Evolutionary conservation across 2,113 vertebrate genomes (phyloP).

Genomic region (Sclerurus mexicanus): DNA sequence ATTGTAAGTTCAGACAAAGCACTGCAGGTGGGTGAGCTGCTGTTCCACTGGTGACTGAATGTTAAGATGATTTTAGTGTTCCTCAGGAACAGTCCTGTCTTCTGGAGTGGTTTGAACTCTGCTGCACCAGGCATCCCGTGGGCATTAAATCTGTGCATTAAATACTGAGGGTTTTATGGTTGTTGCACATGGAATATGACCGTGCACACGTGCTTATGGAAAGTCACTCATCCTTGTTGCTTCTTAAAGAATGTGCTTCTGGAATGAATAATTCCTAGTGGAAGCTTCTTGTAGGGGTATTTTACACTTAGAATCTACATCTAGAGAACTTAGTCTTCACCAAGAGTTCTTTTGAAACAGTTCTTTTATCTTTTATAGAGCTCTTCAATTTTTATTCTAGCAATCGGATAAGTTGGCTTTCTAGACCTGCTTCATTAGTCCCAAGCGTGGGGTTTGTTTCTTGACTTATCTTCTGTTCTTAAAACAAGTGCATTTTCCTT

Average conservation of each 20-base stretch:
- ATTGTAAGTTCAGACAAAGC: neutral
- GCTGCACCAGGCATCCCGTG: neutral
- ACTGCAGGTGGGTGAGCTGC: neutral
- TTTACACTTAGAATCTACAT: neutral
- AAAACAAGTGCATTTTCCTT: neutral
- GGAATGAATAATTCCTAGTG: neutral
- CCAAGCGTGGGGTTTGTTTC: neutral
- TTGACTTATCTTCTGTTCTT: neutral
- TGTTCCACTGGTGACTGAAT: neutral
- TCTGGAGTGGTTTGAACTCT: neutral
- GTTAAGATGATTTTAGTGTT: neutral
- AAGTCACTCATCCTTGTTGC: neutral
- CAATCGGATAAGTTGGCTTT: neutral
- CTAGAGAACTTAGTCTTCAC: neutral
- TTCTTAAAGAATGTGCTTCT: neutral
- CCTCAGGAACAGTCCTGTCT: accelerated
- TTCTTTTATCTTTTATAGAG: neutral
- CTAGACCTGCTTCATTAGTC: neutral
- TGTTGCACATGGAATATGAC: neutral
- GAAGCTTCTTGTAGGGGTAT: neutral
- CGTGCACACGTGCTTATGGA: neutral
- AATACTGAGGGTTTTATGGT: neutral
- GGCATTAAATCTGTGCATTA: neutral
- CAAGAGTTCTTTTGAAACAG: neutral
- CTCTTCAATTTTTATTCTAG: neutral